phyloP scores from a whole-genome alignment of 2,888 invertebrate genomes.

The Digitonthophagus gazella region DNA sequence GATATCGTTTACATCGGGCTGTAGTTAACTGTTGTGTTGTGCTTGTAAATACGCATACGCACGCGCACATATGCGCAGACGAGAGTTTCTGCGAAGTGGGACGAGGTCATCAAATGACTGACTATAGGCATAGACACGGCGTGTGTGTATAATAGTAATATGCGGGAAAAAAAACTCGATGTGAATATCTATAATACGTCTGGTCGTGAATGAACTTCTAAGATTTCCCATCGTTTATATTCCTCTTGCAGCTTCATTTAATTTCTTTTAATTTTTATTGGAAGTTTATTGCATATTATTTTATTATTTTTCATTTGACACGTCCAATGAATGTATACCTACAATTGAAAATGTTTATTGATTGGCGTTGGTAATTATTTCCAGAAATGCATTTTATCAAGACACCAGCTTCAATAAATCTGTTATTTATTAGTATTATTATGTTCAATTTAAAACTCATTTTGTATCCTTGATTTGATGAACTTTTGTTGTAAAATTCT shows the following conservation, averaged over 20 bases:
- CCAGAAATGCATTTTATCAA: neutral
- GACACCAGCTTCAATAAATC: neutral
- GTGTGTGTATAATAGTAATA: neutral
- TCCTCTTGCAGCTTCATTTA: too few relatives aligned
- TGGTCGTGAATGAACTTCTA: neutral
- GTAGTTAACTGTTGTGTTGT: neutral
- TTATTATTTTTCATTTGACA: too few relatives aligned
- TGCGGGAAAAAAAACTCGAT: too few relatives aligned
- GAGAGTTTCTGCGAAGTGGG: neutral
- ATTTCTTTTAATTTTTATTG: too few relatives aligned
- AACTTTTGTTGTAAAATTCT: too few relatives aligned
- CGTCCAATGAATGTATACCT: too few relatives aligned
- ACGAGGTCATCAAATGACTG: neutral
- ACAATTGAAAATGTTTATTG: neutral
- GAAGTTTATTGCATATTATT: too few relatives aligned
- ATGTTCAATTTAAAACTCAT: too few relatives aligned
- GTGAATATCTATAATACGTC: too few relatives aligned
- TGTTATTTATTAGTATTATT: neutral
- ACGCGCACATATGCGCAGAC: neutral
- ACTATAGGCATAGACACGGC: neutral
- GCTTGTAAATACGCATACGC: neutral
- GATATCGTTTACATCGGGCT: neutral
- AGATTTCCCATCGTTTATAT: too few relatives aligned
- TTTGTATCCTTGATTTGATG: neutral
- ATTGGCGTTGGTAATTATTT: neutral